Base-by-base conservation (phyloP, 2,113 vertebrate species). In the Clupea harengus region DNA sequence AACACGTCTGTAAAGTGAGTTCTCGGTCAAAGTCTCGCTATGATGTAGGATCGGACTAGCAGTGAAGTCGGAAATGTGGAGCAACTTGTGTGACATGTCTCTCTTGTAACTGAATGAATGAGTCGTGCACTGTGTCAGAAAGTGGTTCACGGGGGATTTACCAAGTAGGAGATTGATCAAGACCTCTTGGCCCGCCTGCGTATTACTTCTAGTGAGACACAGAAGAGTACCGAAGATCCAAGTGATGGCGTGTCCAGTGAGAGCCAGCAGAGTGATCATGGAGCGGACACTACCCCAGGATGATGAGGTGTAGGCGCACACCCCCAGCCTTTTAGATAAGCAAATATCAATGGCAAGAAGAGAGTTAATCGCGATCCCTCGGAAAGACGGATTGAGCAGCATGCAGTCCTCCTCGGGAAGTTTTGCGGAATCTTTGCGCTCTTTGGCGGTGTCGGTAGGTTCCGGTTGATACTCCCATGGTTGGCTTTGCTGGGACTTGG, bases 321-420 rank as follows among this genome's bases (percentile, higher is more conserved):
- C 97, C 0, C 98, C 97, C 92, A 99, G 94, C 86, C 97, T 92
- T 93, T 99, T 99, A 93, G 98, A 99, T 92, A 99, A 93, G 88
- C 96, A 97, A 93, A 99, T 98, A 85, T 99, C 97, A 6, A 99
- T 98, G 93, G 98, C 98, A 92, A 99, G 94, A 85, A 99, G 94
- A 2, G 98, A 96, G 94, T 94, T 99, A 89, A 97, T 96, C 60
- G 98, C 98, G 4, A 99, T 99, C 54, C 97, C 97, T 91, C 95
- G 96, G 92, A 99, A 98, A 18, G 97, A 98, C 6, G 98, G 98
- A 94, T 99, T 99, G 80, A 99, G 96, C 94, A 96, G 98, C 97
- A 99, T 99, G 91, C 98, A 99, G 94, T 99, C 97, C 87, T 98
- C 97, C 84, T 99, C 97, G 0, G 98, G 97, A 91, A 97, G 95